Evolutionary conservation across 2,113 vertebrate genomes (phyloP), one percentile per base, ranked within the genome.

Genomic region (Saccopteryx bilineata): DNA sequence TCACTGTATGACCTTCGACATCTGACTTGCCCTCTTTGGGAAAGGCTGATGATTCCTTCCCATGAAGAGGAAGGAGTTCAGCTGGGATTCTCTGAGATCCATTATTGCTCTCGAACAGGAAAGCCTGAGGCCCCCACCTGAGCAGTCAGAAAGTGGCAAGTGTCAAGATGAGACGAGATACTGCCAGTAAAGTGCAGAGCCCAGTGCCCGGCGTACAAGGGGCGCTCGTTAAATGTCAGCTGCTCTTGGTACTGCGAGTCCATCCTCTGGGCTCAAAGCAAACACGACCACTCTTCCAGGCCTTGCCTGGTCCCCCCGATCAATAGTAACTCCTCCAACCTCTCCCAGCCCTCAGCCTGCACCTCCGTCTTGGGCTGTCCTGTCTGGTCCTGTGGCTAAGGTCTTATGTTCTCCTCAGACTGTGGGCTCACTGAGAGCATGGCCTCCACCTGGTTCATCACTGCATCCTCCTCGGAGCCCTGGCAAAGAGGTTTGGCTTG

Each of bases 41-140:
- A 48, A 95, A 81, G 69, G 85, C 17, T 60, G 39, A 82, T 61
- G 74, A 56, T 78, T 56, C 79, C 50, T 81, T 61, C 56, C 76
- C 28, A 39, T 11, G 48, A 39, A 3, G 39, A 39, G 93, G 66
- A 90, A 58, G 33, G 56, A 52, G 31, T 48, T 74, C n/a, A 21
- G 56, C 54, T 17, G 26, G 76, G 83, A 65, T 60, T 75, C 56
- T 74, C 56, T 14, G 74, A 87, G 61, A 46, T 46, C 61, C 21
- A 31, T 58, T 80, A 60, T 2, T 54, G 26, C 33, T 88, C 31
- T 15, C 7, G 17, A 90, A 65, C 74, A 71, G 66, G 54, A 72
- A 65, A 82, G 21, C 24, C 68, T 39, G 39, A 87, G 50, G 39
- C 9, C 24, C 28, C 24, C 46, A 50, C 50, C 9, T 21, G 76